Evolutionary conservation across 2,797 vertebrate genomes (phyloP).

Genomic region (Melanotaenia pygmaea): DNA sequence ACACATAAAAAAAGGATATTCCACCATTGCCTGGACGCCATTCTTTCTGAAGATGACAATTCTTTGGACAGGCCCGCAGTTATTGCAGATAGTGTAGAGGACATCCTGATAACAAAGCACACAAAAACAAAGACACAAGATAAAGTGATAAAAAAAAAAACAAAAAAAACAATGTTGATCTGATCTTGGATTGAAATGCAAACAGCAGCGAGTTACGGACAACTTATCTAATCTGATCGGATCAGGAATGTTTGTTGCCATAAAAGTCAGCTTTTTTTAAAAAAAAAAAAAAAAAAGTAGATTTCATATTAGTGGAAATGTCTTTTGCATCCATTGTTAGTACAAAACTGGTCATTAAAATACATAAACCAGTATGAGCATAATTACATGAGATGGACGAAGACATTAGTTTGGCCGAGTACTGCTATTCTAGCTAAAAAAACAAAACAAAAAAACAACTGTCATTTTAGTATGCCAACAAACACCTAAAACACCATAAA

Average conservation of each 20-base stretch:
- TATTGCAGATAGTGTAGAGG: constrained; percentile 97
- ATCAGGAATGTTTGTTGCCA: background rate
- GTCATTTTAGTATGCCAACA: background rate
- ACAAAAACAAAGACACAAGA: background rate
- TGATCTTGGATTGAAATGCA: background rate
- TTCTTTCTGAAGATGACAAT: constrained; percentile 98
- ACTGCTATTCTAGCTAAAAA: background rate
- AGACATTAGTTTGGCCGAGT: too few relatives aligned
- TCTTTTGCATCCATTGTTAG: too few relatives aligned
- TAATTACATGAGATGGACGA: too few relatives aligned
- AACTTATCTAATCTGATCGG: background rate
- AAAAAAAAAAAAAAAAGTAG: too few relatives aligned
- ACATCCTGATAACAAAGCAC: constrained; percentile 84
- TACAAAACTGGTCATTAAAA: too few relatives aligned
- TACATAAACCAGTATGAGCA: too few relatives aligned
- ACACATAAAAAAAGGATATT: constrained; percentile 91
- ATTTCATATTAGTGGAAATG: too few relatives aligned
- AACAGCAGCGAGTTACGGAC: background rate
- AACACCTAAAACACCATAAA: too few relatives aligned
- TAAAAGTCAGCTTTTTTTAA: too few relatives aligned
- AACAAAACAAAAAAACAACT: too few relatives aligned
- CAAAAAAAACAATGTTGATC: background rate
- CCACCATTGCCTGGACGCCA: constrained; percentile 97
- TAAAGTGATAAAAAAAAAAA: background rate
- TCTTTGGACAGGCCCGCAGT: constrained; percentile 95